Conservation (phyloP, 2,113 vertebrate genomes). For the Chaetodon trifascialis region DNA sequence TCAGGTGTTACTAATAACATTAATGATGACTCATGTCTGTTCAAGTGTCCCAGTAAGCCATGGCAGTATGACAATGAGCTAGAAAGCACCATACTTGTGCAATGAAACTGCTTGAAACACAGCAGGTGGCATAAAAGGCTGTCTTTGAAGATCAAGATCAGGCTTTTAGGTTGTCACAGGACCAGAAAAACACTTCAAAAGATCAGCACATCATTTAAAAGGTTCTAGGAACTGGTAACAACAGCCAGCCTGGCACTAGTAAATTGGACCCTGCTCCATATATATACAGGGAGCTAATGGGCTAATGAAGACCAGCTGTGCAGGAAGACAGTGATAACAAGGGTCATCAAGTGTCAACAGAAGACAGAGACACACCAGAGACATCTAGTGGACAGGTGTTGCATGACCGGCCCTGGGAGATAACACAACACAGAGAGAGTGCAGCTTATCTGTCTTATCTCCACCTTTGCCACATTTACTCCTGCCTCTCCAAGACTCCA, state of each 20-base stretch:
- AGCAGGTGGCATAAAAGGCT: too few relatives aligned
- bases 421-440: neutral
- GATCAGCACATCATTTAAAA: neutral
- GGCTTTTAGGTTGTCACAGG: neutral
- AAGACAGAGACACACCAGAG: neutral
- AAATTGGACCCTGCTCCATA: neutral
- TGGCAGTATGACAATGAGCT: too few relatives aligned
- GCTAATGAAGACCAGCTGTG: neutral
- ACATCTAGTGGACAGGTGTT: constrained; percentile 34
- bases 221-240: neutral
- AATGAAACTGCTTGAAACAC: too few relatives aligned
- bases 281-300: neutral
- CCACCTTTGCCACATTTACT: neutral
- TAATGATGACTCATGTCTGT: too few relatives aligned
- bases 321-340: neutral
- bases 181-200: neutral
- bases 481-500: neutral
- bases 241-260: neutral
- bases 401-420: neutral
- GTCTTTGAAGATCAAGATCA: neutral
- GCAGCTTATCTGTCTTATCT: neutral
- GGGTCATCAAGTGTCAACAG: neutral
- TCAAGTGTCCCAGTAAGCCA: too few relatives aligned
- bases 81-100: too few relatives aligned
- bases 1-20: too few relatives aligned